Percentiles rank a stretch among this genome's conserved stretches.
Conservation (phyloP, 1,140 invertebrate genomes). For the Metopolophium dirhodum region DNA sequence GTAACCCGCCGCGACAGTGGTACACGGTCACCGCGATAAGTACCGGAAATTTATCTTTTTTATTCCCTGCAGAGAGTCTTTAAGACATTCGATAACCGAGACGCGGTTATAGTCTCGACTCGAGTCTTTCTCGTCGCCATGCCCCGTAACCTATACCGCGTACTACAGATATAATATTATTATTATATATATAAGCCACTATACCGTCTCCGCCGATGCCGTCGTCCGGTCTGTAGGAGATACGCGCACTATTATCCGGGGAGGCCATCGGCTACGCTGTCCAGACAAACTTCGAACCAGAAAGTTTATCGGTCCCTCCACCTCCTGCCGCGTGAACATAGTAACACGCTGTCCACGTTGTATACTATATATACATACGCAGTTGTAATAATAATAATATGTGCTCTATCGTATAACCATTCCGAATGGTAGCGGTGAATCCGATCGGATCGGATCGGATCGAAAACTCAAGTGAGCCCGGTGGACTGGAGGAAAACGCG, state of each 20-base stretch:
- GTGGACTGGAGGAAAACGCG: neutral
- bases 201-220: neutral
- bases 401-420: neutral
- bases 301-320: constrained; percentile 24
- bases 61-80: neutral
- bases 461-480: neutral
- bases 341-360: neutral
- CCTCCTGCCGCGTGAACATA: neutral
- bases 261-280: constrained; percentile 16
- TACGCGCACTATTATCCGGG: neutral
- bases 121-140: neutral
- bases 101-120: neutral
- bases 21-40: neutral
- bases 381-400: neutral
- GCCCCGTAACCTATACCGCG: neutral
- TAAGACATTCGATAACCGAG: constrained; percentile 2
- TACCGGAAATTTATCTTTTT: neutral
- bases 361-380: neutral
- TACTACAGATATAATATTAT: neutral
- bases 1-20: too few relatives aligned
- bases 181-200: neutral
- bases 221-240: neutral
- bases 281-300: constrained; percentile 36
- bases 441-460: constrained; percentile 33
- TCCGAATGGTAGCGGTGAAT: neutral